phyloP scores from a whole-genome alignment of 2,113 vertebrate genomes.

The Ciconia stormi region DNA sequence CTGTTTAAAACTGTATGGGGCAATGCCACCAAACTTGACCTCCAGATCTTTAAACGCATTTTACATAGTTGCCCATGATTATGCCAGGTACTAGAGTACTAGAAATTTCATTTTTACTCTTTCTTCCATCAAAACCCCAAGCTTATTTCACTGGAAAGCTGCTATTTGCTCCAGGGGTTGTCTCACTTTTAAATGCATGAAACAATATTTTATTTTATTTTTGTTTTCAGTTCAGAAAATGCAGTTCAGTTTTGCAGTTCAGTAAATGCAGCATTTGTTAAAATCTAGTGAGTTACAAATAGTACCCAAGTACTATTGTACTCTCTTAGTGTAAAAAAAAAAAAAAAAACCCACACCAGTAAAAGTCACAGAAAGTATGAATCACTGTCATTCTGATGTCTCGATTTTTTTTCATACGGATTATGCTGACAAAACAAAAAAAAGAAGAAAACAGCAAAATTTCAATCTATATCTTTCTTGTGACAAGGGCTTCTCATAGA shows the following conservation, averaged over 20 bases:
- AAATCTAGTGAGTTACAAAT: background rate
- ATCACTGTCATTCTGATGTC: background rate
- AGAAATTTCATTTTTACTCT: background rate
- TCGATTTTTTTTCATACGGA: background rate
- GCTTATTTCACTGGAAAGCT: background rate
- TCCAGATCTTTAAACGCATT: background rate
- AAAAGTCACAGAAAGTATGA: background rate
- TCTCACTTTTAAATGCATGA: background rate
- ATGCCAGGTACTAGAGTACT: background rate
- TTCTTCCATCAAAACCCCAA: background rate
- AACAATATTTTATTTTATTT: background rate
- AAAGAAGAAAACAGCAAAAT: background rate
- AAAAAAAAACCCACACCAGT: background rate
- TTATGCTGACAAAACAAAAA: background rate
- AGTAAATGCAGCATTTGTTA: background rate
- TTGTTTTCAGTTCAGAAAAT: background rate
- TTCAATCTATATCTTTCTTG: background rate
- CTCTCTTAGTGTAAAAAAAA: background rate
- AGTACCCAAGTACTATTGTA: background rate
- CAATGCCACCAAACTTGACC: background rate
- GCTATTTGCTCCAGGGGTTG: background rate
- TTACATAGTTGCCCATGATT: background rate
- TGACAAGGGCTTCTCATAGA: conserved; percentile 23
- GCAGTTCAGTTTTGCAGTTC: background rate
- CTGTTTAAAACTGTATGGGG: background rate